Evolutionary conservation across 2,888 invertebrate species (phyloP).

Genomic region (Hipparchia semele): DNA sequence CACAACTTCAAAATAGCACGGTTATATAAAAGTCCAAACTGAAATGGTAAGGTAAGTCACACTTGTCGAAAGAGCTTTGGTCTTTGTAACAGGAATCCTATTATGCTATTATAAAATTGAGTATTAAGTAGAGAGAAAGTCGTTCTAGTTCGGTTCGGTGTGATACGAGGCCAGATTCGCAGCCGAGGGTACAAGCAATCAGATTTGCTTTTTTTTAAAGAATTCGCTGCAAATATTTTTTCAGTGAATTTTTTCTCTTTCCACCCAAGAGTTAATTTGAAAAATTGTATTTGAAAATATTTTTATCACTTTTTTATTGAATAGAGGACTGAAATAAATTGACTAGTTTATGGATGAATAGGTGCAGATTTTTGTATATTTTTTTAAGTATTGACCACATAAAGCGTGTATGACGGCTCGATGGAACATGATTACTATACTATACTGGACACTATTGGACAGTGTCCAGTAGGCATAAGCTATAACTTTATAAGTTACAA

Average conservation of each 20-base stretch:
- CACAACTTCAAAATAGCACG: no score
- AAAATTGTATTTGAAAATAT: slow-evolving; percentile 25
- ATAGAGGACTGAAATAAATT: not conserved
- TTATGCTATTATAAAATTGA: not conserved
- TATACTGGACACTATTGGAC: no score
- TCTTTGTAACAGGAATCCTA: no score
- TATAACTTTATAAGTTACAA: no score
- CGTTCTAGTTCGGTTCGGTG: slow-evolving; percentile 20
- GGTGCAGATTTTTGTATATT: not conserved
- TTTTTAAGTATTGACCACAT: not conserved
- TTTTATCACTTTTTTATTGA: slow-evolving; percentile 10
- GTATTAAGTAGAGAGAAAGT: not conserved
- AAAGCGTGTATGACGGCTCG: not conserved
- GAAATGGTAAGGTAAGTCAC: no score
- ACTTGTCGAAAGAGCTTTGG: no score
- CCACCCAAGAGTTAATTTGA: slow-evolving; percentile 7
- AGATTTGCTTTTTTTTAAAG: slow-evolving; percentile 34
- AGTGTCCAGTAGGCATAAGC: no score
- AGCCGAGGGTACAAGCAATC: slow-evolving; percentile 27
- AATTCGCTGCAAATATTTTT: slow-evolving; percentile 36
- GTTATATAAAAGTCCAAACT: no score
- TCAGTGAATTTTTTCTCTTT: slow-evolving; percentile 22
- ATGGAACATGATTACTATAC: no score
- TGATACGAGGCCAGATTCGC: slow-evolving; percentile 17
- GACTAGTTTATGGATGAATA: not conserved